Base-by-base conservation (phyloP, 2,888 invertebrate genomes). In the Cheilosia vulpina region DNA sequence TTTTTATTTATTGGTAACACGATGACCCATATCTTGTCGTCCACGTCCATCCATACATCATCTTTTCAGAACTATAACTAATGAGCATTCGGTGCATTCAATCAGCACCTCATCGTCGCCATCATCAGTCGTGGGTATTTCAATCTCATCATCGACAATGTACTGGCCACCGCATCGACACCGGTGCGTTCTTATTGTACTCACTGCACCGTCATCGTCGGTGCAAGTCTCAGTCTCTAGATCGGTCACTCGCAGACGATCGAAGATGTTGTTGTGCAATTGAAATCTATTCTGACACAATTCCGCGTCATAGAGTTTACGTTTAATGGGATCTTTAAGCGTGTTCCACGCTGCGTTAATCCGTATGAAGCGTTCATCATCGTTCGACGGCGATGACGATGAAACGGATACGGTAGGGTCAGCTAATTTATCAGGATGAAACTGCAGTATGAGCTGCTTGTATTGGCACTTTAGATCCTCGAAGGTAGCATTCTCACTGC, bases 321-420 rank as follows among this genome's bases (percentile, higher is more conserved):
- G 93, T 60, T 91, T 92, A 53, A 93, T 90, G 43, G 94, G 93
- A 90, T 96, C 93, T 89, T 94, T 93, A 52, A 96, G 91, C 71
- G 94, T 93, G 88, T 94, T 94, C 95, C 96, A 96, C n/a, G 96
- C 96, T 89, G 94, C 93, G 89, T 95, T 94, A 84, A 96, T 93
- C 62, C 90, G 90, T 76, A 93, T 90, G 90, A 94, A 95, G 85
- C 91, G 88, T 47, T 58, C 53, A 15, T 69, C 63, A 21, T 53
- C 63, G 34, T 11, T 34, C 5, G 45, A 45, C 2, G 79, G 45
- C 31, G 73, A 60, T 62, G 68, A 66, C 27, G 68, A n/a, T 69
- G 80, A 62, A 72, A 83, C n/a, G 24, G 69, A 47, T 68, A 73
- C 78, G 7, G 73, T 55, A 58, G 52, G 72, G 52, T 69, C 85